Percentiles rank a stretch among this genome's conserved stretches.
These are phyloP conservation scores for Anarrhichthys ocellatus DNA, from an alignment of 2,113 vertebrate genomes.

Conservation along the genomic window DNA sequence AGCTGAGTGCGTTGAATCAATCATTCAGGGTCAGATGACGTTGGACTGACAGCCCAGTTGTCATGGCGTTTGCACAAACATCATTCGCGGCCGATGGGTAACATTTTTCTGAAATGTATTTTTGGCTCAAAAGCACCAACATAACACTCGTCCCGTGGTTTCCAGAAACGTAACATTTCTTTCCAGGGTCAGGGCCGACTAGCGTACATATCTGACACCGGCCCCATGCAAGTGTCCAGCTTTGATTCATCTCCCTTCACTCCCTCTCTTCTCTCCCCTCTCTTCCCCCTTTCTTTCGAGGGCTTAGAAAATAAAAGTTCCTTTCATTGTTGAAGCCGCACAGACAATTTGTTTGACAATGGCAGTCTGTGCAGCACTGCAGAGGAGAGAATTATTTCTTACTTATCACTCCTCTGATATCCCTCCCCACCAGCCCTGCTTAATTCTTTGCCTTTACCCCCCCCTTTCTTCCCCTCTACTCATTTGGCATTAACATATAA, in stretches of 20 bases:
- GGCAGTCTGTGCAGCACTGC: constrained; percentile 43
- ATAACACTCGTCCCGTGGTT: not conserved
- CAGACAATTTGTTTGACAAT: constrained; percentile 70
- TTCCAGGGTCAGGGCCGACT: not conserved
- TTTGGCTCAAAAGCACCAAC: not conserved
- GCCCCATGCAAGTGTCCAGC: not conserved
- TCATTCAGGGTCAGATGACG: not conserved
- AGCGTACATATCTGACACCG: not conserved
- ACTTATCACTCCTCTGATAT: constrained; percentile 75
- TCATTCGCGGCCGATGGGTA: not conserved
- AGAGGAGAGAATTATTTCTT: constrained; percentile 68
- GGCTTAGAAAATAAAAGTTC: constrained; percentile 46
- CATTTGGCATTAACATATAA: constrained; percentile 79
- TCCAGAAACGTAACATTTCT: not conserved
- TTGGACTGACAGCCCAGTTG: too few relatives aligned
- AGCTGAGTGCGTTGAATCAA: not conserved
- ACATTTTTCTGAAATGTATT: not conserved
- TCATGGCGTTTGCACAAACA: too few relatives aligned
- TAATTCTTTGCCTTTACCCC: constrained; percentile 58
- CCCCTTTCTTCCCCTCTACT: constrained; percentile 43
- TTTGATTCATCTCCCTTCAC: not conserved
- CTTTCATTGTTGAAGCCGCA: constrained; percentile 51
- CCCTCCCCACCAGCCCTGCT: constrained; percentile 49
- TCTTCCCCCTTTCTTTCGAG: constrained; percentile 10
- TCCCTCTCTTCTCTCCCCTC: not conserved